Percentiles rank a stretch among this genome's conserved stretches.
Evolutionary conservation across 2,888 invertebrate species (phyloP).

Genomic region (Steinernema carpocapsae): DNA sequence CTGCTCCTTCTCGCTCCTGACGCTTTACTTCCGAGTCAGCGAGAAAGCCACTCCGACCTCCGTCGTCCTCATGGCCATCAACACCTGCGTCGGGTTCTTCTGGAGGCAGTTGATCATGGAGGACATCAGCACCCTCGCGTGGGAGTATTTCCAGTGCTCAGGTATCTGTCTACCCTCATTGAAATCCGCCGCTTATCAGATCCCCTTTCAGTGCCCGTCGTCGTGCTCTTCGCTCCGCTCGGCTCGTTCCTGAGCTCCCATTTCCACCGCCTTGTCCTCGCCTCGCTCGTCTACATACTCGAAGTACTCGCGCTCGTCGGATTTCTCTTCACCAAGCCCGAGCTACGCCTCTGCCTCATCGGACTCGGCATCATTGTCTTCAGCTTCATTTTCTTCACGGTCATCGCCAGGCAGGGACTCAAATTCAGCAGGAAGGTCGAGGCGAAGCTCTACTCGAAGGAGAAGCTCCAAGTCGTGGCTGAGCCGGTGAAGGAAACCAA

Average conservation of each 20-base stretch:
- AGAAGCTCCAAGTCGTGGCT: neutral
- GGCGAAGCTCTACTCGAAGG: too few relatives aligned
- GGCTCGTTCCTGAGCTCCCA: constrained; percentile 56
- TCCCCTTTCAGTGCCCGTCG: constrained; percentile 43
- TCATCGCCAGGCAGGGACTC: neutral
- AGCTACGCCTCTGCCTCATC: constrained; percentile 35
- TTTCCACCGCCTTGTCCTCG: constrained; percentile 57
- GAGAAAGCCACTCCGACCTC: constrained; percentile 65
- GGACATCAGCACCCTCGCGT: constrained; percentile 49
- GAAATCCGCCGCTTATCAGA: neutral
- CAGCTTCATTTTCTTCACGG: constrained; percentile 33
- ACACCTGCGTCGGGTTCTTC: constrained; percentile 58
- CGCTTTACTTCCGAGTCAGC: constrained; percentile 48
- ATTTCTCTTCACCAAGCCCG: constrained; percentile 43
- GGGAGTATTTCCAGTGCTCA: constrained; percentile 51
- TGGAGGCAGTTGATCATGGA: constrained; percentile 55
- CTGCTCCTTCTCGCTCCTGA: constrained; percentile 59
- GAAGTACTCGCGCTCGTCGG: constrained; percentile 43
- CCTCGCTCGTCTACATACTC: constrained; percentile 55
- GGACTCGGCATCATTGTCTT: constrained; percentile 41
- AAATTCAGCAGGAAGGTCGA: neutral
- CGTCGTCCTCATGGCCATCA: constrained; percentile 63
- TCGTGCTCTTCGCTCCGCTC: constrained; percentile 54
- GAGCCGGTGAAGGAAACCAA: too few relatives aligned
- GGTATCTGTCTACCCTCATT: neutral